phyloP scores from a whole-genome alignment of 1,140 invertebrate genomes.

The Trachymyrmex septentrionalis region DNA sequence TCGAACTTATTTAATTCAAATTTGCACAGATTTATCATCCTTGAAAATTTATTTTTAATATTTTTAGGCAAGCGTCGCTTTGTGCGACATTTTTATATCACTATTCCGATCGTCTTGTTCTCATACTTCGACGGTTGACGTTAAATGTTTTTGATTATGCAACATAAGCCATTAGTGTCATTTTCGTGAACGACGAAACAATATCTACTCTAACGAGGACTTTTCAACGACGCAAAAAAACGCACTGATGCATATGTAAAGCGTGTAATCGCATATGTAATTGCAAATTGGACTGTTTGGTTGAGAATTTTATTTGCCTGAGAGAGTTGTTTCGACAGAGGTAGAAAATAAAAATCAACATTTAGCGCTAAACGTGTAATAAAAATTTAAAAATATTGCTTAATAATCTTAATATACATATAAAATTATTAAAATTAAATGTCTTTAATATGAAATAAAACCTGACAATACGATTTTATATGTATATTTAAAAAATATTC shows the following conservation, averaged over 20 bases:
- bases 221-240: slow-evolving; percentile 35
- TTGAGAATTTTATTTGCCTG: slow-evolving; percentile 20
- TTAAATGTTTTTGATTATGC: slow-evolving; percentile 23
- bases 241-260: not conserved
- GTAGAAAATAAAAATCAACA: not conserved
- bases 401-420: not conserved
- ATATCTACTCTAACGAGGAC: not conserved
- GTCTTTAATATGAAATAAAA: not conserved
- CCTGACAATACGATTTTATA: slow-evolving; percentile 4
- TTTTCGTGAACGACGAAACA: slow-evolving; percentile 24
- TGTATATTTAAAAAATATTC: not conserved
- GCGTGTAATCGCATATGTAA: not conserved
- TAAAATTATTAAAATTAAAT: not conserved
- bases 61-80: not conserved
- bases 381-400: not conserved
- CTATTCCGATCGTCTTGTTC: slow-evolving; percentile 5
- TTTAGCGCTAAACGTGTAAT: not conserved
- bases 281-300: not conserved
- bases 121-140: not conserved
- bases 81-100: not conserved
- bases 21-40: not conserved
- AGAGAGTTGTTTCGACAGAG: not conserved
- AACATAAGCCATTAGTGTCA: slow-evolving; percentile 21
- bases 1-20: too few species aligned
- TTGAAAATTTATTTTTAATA: slow-evolving; percentile 10